These are phyloP conservation scores for Bergia puertoricense DNA, from an alignment of 92 coral and sea anemone species.

Conservation along the genomic window DNA sequence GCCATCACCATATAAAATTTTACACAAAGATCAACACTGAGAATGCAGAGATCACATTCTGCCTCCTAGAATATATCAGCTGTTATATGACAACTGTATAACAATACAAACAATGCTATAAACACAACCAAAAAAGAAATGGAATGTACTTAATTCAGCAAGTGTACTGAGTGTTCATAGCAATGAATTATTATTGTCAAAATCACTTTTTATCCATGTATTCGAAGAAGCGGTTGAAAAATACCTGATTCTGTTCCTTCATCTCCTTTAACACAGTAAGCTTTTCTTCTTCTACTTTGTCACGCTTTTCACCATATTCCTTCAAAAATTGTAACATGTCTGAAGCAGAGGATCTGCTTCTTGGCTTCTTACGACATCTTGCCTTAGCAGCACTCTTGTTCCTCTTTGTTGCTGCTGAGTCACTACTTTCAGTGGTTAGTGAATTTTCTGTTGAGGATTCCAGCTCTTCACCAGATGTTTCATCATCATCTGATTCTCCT, in stretches of 20 bases:
- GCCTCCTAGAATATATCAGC: not conserved
- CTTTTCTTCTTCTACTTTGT: conserved; percentile 62
- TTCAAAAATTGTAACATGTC: conserved; percentile 60
- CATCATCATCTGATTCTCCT: not conserved
- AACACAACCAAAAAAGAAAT: conserved; percentile 7
- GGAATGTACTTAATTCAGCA: conserved; percentile 5
- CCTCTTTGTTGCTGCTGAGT: not conserved
- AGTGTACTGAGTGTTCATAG: conserved; percentile 19
- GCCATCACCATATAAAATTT: conserved; percentile 3
- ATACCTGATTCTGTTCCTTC: conserved; percentile 54
- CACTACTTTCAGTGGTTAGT: conserved; percentile 17
- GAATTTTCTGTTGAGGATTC: conserved; percentile 18
- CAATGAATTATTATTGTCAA: conserved; percentile 25
- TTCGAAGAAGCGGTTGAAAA: conserved; percentile 50
- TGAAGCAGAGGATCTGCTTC: conserved; percentile 58
- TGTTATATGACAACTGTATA: conserved; percentile 13
- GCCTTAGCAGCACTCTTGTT: conserved; percentile 3
- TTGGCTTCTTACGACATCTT: conserved; percentile 54
- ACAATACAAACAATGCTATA: conserved; percentile 1
- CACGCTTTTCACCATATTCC: conserved; percentile 42
- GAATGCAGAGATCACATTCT: conserved; percentile 7
- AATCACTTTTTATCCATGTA: conserved; percentile 43
- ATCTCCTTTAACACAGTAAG: conserved; percentile 52
- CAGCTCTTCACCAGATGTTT: conserved; percentile 6
- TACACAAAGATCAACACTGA: not conserved